Base-by-base conservation (phyloP, 2,797 vertebrate species). In the Macroramphosus scolopax region DNA sequence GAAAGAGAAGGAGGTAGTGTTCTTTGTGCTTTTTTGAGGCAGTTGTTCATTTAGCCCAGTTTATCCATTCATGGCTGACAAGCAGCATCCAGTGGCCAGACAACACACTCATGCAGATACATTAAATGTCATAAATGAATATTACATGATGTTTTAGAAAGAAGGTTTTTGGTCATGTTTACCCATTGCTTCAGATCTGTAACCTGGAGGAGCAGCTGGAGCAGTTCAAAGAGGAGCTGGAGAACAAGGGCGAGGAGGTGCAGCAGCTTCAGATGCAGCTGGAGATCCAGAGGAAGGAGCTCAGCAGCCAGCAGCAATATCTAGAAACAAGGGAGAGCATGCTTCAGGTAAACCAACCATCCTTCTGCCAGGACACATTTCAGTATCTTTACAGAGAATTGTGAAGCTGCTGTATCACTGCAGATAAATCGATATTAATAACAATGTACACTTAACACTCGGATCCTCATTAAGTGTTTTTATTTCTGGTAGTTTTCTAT, bases 161-260 rank as follows among this genome's bases (percentile, higher is more conserved):
- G n/a, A n/a, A n/a, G n/a, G n/a, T n/a, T n/a, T n/a, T n/a, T n/a
- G n/a, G n/a, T n/a, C n/a, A n/a, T n/a, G n/a, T 56, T 44, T 17
- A 18, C 25, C 28, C 44, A 10, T 34, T 2, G 1, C 24, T 17
- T 39, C 56, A 99, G 97, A 94, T 98, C 35, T 89, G 90, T 0
- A 95, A 99, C 75, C 91, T 98, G 76, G 97, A 98, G 77, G 97
- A 99, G 67, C 97, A 99, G 61, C 81, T 99, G 74, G 97, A 99
- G 56, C 97, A 98, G 72, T 99, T 99, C 81, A 90, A 91, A 61
- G 97, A 99, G 72, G 96, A 99, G 78, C 85, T 99, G 77, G 94
- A 98, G 88, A 99, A 99, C 72, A 98, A 99, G 86, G 95, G 92
- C n/a, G 97, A 98, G 80, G 96, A 98, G 89, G 91, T 95, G 62